These are phyloP conservation scores for Habroteleia sp. DNA, from an alignment of 2,888 invertebrate genomes.

Conservation along the genomic window DNA sequence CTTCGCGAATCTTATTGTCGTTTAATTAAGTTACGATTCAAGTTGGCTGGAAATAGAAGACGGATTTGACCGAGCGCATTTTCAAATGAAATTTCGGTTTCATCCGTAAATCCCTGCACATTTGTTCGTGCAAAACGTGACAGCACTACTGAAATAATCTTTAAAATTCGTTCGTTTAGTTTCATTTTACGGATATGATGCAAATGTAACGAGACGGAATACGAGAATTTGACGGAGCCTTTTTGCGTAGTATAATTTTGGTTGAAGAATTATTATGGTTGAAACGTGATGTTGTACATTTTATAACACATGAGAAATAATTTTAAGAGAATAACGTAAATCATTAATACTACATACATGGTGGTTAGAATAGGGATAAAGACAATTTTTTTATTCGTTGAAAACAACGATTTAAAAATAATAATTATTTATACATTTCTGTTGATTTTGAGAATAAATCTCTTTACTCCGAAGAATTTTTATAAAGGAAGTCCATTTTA, in stretches of 20 bases:
- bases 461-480: no score
- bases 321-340: no score
- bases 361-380: no score
- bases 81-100: slow-evolving; percentile 36
- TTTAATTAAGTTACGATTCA: slow-evolving; percentile 32
- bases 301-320: no score
- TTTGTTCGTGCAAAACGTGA: slow-evolving; percentile 51
- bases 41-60: slow-evolving; percentile 18
- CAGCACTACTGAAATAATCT: slow-evolving; percentile 40
- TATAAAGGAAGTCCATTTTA: no score
- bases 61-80: slow-evolving; percentile 17
- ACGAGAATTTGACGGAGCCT: slow-evolving; percentile 16
- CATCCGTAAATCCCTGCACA: slow-evolving; percentile 31
- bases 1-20: slow-evolving; percentile 20
- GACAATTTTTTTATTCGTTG: no score
- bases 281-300: no score
- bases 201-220: slow-evolving; percentile 41
- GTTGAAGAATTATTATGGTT: no score
- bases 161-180: slow-evolving; percentile 33
- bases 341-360: no score
- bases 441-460: no score
- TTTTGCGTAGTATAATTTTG: neutral
- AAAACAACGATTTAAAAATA: no score
- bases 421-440: no score
- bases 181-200: slow-evolving; percentile 45